These are phyloP conservation scores for Ormyrus nitidulus DNA, from an alignment of 2,888 invertebrate species.

Conservation along the genomic window DNA sequence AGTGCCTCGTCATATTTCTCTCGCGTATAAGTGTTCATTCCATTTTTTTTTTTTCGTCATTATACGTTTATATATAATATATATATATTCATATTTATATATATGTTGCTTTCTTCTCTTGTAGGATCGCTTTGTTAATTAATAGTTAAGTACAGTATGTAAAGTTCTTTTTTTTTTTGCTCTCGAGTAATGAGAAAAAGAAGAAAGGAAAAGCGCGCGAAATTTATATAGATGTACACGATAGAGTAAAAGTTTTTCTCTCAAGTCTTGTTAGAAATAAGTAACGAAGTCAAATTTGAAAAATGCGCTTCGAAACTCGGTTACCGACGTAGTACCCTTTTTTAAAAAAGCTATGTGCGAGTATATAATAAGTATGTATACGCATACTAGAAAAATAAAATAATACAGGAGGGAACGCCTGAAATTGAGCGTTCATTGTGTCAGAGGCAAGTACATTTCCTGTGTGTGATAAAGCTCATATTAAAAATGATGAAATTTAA, in stretches of 20 bases:
- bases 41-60: conserved; percentile 53
- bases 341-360: conserved; percentile 35
- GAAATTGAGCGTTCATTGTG: not conserved
- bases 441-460: conserved; percentile 41
- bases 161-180: conserved; percentile 8
- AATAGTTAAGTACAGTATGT: conserved; percentile 69
- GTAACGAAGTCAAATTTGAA: not conserved
- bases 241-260: not conserved
- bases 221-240: conserved; percentile 3
- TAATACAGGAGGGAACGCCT: not conserved
- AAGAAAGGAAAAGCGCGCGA: conserved; percentile 6
- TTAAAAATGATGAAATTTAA: conserved; percentile 36
- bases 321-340: not conserved
- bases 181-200: conserved; percentile 32
- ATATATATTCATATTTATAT: conserved; percentile 59
- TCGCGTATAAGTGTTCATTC: conserved; percentile 49
- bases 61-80: conserved; percentile 65
- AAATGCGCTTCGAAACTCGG: conserved; percentile 5
- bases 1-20: conserved; percentile 48
- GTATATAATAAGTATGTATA: conserved; percentile 17
- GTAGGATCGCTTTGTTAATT: conserved; percentile 59
- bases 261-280: conserved; percentile 8
- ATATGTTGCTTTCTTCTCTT: conserved; percentile 62
- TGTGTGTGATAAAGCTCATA: conserved; percentile 33
- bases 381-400: conserved; percentile 13